Evolutionary conservation across 2,888 invertebrate species (phyloP).

Genomic region (Ferrisia virgata): DNA sequence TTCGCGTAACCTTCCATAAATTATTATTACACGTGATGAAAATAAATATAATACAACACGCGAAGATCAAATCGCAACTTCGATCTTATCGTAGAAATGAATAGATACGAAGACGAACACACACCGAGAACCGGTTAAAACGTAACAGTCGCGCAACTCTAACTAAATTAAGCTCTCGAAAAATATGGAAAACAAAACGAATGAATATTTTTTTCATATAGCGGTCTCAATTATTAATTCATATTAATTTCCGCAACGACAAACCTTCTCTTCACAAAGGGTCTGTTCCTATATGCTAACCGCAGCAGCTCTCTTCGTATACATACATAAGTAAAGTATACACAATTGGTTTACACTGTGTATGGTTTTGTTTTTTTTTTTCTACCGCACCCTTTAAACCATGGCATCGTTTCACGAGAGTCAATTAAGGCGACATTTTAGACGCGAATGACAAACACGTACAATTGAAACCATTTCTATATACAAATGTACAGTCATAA

Average conservation of each 20-base stretch:
- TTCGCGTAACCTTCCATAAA: background rate
- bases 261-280: background rate
- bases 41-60: too few relatives aligned
- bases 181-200: constrained; percentile 3
- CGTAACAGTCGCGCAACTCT: background rate
- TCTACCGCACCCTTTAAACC: background rate
- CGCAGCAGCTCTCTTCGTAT: background rate
- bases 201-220: background rate
- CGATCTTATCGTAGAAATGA: background rate
- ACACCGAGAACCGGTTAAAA: background rate
- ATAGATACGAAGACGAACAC: background rate
- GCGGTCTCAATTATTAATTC: constrained; percentile 27
- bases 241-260: constrained; percentile 17
- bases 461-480: constrained; percentile 7
- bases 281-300: background rate
- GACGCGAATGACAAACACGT: constrained; percentile 14
- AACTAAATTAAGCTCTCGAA: constrained; percentile 23
- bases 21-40: too few relatives aligned
- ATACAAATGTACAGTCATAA: background rate
- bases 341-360: background rate
- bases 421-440: constrained; percentile 22
- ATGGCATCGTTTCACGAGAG: background rate
- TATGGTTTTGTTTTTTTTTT: background rate
- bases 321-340: too few relatives aligned
- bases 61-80: background rate